These are phyloP conservation scores for Pelobates fuscus DNA, from an alignment of 2,113 vertebrate species.

Conservation along the genomic window DNA sequence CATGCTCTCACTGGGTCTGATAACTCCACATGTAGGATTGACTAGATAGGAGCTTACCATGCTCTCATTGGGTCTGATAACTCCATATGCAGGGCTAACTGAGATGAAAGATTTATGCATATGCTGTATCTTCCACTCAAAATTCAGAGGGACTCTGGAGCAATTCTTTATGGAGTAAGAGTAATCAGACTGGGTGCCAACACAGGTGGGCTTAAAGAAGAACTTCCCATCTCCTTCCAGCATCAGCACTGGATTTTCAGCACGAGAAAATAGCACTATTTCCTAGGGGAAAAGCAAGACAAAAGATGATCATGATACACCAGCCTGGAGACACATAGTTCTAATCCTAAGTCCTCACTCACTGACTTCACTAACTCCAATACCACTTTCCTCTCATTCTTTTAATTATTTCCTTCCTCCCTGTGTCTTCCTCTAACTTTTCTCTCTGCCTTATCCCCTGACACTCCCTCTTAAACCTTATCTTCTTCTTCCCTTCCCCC, in stretches of 20 bases:
- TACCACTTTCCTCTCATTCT: too few species aligned
- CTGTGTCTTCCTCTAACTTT: too few species aligned
- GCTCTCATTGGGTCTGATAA: slow-evolving; percentile 82
- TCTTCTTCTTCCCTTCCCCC: too few species aligned
- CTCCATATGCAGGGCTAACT: slow-evolving; percentile 74
- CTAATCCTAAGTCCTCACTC: too few species aligned
- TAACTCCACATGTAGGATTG: too few species aligned
- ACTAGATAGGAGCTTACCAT: slow-evolving; percentile 66
- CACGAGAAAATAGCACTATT: slow-evolving; percentile 70
- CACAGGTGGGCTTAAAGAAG: slow-evolving; percentile 83
- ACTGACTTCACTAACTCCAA: too few species aligned
- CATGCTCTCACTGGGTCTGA: too few species aligned
- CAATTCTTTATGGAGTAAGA: slow-evolving; percentile 76
- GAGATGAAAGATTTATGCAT: slow-evolving; percentile 68
- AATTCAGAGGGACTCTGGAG: slow-evolving; percentile 75
- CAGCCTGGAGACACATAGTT: too few species aligned
- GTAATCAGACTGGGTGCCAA: slow-evolving; percentile 69
- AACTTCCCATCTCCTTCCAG: slow-evolving; percentile 73
- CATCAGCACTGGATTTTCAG: slow-evolving; percentile 70
- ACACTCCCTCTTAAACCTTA: too few species aligned
- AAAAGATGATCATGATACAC: too few species aligned
- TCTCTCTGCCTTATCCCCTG: too few species aligned
- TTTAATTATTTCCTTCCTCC: too few species aligned
- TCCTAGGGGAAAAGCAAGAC: slow-evolving; percentile 65
- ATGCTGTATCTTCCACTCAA: slow-evolving; percentile 79